A percentile compares a stretch with the other conserved stretches of the same genome.
Conservation (phyloP, 1,140 invertebrate species). For the Coenobita brevimanus region DNA sequence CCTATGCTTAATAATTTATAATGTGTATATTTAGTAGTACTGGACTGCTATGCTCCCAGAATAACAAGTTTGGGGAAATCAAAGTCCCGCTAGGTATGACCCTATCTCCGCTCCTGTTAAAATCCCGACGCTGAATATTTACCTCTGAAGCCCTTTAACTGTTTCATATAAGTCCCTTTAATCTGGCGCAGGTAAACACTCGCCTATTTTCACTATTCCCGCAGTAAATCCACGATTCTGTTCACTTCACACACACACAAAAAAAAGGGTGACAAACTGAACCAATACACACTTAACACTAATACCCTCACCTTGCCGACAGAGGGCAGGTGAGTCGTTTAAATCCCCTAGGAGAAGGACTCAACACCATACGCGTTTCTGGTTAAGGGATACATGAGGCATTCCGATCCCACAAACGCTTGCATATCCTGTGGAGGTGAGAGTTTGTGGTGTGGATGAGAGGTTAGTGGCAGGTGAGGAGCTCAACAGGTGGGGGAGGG, state of each 20-base stretch:
- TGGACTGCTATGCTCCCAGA: too few relatives aligned
- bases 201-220: background rate
- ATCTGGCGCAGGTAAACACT: too few relatives aligned
- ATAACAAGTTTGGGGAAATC: too few relatives aligned
- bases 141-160: too few relatives aligned
- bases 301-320: background rate
- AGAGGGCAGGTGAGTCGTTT: constrained; percentile 11
- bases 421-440: background rate
- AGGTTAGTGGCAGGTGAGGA: constrained; percentile 47
- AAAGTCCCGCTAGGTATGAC: too few relatives aligned
- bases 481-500: constrained; percentile 49
- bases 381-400: too few relatives aligned
- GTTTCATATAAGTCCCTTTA: too few relatives aligned
- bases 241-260: background rate
- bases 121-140: too few relatives aligned
- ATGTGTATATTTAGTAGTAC: too few relatives aligned
- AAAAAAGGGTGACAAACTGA: constrained; percentile 50
- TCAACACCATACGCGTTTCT: background rate
- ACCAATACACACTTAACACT: background rate
- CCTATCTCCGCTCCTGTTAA: too few relatives aligned
- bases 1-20: too few relatives aligned
- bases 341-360: background rate
- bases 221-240: background rate
- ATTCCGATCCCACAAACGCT: background rate
- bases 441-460: constrained; percentile 11